These are phyloP conservation scores for Connochaetes taurinus DNA, from an alignment of 2,113 vertebrate genomes.

Conservation along the genomic window DNA sequence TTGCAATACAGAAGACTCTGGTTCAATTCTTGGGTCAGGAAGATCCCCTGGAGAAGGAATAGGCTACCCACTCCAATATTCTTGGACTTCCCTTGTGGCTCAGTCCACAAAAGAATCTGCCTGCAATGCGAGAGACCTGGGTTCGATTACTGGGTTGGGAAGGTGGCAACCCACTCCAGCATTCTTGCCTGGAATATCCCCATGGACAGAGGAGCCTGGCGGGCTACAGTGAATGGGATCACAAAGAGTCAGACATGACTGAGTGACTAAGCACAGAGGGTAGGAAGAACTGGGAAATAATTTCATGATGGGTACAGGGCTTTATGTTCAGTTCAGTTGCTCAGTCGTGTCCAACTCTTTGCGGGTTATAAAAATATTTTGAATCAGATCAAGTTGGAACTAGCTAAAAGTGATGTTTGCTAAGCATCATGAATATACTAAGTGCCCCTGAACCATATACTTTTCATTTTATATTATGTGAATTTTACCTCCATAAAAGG, in stretches of 20 bases:
- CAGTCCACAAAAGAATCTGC: too few relatives aligned
- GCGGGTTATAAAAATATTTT: not conserved
- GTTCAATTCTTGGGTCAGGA: not conserved
- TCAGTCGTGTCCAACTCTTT: too few relatives aligned
- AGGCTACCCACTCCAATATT: not conserved
- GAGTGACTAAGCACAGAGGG: not conserved
- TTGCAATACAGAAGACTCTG: rapidly evolving
- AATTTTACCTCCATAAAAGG: not conserved
- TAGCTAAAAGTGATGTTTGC: not conserved
- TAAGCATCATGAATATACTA: not conserved
- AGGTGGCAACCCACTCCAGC: not conserved
- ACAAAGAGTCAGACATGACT: not conserved
- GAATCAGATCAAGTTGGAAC: not conserved
- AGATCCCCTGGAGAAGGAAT: not conserved
- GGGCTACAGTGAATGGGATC: not conserved
- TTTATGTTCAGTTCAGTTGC: not conserved
- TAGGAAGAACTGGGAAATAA: not conserved
- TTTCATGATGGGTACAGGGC: not conserved
- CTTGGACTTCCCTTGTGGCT: not conserved
- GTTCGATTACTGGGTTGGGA: too few relatives aligned
- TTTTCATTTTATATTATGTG: not conserved
- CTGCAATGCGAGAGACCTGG: too few relatives aligned
- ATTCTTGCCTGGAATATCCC: not conserved
- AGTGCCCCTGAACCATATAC: not conserved
- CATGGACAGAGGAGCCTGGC: not conserved